Evolutionary conservation across 2,113 vertebrate genomes (phyloP).

Genomic region (Brachyhypopomus gauderio): DNA sequence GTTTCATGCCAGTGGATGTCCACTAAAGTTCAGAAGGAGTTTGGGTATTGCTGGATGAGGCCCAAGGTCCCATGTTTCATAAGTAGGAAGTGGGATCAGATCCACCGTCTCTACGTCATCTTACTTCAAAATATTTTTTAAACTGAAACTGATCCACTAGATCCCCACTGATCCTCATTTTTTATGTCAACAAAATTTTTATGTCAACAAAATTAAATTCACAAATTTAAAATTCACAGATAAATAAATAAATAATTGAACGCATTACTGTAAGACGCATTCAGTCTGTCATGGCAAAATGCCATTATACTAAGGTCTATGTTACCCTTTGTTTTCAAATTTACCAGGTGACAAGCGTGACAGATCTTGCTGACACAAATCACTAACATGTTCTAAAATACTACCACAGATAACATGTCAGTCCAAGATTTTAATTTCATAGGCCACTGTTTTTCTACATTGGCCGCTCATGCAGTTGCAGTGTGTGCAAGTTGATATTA

Average conservation of each 20-base stretch:
- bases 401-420: conserved; percentile 51
- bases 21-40: not conserved
- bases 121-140: not conserved
- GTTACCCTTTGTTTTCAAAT: conserved; percentile 4
- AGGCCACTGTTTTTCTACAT: conserved; percentile 44
- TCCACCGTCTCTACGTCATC: not conserved
- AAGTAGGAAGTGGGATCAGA: not conserved
- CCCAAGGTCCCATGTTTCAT: not conserved
- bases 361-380: conserved; percentile 15
- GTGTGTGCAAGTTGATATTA: conserved; percentile 39
- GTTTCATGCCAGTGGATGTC: not conserved
- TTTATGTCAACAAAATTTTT: too few relatives aligned
- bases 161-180: too few relatives aligned
- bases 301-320: not conserved
- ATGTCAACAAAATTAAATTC: too few relatives aligned
- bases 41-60: not conserved
- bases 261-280: not conserved
- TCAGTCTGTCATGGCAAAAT: conserved; percentile 5
- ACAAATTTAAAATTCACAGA: too few relatives aligned
- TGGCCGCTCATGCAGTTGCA: conserved; percentile 42
- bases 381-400: conserved; percentile 42
- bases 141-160: not conserved
- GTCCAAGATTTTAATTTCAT: conserved; percentile 55
- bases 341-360: conserved; percentile 2
- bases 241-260: too few relatives aligned